A percentile compares a stretch with the other conserved stretches of the same genome.
Conservation (phyloP, 2,113 vertebrate species). For the Amphiprion percula region DNA sequence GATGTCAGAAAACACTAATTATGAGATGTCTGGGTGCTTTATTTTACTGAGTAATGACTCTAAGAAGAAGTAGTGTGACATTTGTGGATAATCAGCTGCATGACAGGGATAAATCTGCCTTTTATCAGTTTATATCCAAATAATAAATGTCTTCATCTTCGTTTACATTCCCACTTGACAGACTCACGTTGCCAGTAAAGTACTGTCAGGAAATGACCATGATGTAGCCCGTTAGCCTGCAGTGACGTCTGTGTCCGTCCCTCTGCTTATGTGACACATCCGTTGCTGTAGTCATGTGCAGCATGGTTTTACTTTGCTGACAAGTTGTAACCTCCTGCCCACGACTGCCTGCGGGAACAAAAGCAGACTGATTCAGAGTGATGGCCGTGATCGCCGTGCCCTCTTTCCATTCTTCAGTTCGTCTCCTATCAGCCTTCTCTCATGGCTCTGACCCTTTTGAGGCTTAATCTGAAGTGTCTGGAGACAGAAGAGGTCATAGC, state of each 20-base stretch:
- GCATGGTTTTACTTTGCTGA: slow-evolving; percentile 36
- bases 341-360: slow-evolving; percentile 22
- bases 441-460: slow-evolving; percentile 38
- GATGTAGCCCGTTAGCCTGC: slow-evolving; percentile 10
- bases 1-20: no score
- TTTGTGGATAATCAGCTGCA: background rate
- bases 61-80: background rate
- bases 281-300: slow-evolving; percentile 3
- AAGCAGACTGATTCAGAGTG: slow-evolving; percentile 47
- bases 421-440: slow-evolving; percentile 32
- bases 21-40: no score
- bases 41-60: no score
- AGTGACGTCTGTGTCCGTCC: background rate
- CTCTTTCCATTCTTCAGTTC: slow-evolving; percentile 33
- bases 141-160: background rate
- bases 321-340: slow-evolving; percentile 26
- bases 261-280: background rate
- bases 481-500: slow-evolving; percentile 50
- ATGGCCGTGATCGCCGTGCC: slow-evolving; percentile 12
- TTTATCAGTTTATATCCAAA: background rate
- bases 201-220: background rate
- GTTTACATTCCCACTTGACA: background rate
- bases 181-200: background rate
- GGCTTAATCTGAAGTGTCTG: slow-evolving; percentile 53
- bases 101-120: background rate